Percentiles rank a stretch among this genome's conserved stretches.
Conservation (phyloP, 2,797 vertebrate species). For the Pangasius sanitwongsei region DNA sequence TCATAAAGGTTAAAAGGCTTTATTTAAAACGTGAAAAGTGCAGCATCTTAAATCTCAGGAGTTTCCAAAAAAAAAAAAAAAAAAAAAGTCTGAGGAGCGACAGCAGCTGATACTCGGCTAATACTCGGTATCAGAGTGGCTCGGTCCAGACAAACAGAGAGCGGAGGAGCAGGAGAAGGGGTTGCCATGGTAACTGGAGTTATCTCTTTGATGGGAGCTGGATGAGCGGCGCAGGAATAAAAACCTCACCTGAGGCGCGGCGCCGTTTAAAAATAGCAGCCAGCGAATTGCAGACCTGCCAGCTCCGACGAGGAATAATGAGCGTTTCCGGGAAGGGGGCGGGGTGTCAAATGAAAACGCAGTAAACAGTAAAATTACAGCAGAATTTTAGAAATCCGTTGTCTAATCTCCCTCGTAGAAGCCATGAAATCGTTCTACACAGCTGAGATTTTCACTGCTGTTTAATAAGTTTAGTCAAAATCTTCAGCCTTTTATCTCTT, state of each 20-base stretch:
- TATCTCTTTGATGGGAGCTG: slow-evolving; percentile 63
- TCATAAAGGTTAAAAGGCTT: neutral
- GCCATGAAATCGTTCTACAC: neutral
- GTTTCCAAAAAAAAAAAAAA: neutral
- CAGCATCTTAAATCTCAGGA: neutral
- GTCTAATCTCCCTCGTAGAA: neutral
- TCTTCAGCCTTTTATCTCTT: no score
- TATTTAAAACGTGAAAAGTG: neutral
- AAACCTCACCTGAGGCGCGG: slow-evolving; percentile 61
- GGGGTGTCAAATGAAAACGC: neutral
- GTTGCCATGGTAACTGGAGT: slow-evolving; percentile 63
- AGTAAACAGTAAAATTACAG: neutral
- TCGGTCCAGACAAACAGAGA: slow-evolving; percentile 23
- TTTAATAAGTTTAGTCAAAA: neutral
- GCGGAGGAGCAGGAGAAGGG: slow-evolving; percentile 14
- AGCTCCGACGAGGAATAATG: neutral
- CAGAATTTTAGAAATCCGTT: neutral
- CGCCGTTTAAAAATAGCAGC: slow-evolving; percentile 62
- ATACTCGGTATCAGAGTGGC: neutral
- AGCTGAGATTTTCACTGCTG: neutral
- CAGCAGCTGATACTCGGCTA: neutral
- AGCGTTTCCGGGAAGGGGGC: neutral
- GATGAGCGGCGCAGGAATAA: slow-evolving; percentile 57
- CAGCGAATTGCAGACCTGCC: slow-evolving; percentile 44
- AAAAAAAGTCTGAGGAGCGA: neutral